Conservation (phyloP, 2,113 vertebrate species). For the Rhinoptilus africanus region DNA sequence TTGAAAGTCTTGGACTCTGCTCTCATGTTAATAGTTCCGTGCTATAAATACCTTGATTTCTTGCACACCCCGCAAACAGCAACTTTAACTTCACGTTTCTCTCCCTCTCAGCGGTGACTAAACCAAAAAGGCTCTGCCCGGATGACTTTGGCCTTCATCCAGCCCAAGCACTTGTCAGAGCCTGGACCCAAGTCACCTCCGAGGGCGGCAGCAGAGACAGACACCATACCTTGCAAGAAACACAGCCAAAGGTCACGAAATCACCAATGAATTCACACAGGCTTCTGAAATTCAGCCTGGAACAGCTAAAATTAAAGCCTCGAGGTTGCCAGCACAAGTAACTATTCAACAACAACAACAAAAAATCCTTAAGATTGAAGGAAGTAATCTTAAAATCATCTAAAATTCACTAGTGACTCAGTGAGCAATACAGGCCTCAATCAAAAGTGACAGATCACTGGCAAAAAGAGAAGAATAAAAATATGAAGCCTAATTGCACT, state of each 20-base stretch:
- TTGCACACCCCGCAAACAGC: not conserved
- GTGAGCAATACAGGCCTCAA: not conserved
- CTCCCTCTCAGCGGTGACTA: not conserved
- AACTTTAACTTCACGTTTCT: not conserved
- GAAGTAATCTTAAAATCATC: not conserved
- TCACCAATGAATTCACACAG: not conserved
- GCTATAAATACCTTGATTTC: not conserved
- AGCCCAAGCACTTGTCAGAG: not conserved
- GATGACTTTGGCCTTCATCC: not conserved
- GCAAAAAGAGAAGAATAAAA: conserved; percentile 1
- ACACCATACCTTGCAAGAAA: not conserved
- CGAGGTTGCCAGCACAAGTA: not conserved
- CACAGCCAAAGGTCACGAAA: not conserved
- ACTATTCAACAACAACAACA: fast-evolving
- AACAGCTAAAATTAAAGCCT: not conserved
- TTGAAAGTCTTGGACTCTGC: not conserved
- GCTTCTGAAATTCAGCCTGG: not conserved
- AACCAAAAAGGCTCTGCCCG: not conserved
- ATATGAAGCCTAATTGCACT: not conserved
- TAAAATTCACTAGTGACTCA: not conserved
- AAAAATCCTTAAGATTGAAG: not conserved
- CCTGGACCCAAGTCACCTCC: not conserved
- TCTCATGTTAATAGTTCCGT: not conserved
- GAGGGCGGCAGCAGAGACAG: not conserved
- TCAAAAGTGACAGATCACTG: not conserved